Base-by-base conservation (phyloP, 2,113 vertebrate genomes). In the Anoura caudifer region DNA sequence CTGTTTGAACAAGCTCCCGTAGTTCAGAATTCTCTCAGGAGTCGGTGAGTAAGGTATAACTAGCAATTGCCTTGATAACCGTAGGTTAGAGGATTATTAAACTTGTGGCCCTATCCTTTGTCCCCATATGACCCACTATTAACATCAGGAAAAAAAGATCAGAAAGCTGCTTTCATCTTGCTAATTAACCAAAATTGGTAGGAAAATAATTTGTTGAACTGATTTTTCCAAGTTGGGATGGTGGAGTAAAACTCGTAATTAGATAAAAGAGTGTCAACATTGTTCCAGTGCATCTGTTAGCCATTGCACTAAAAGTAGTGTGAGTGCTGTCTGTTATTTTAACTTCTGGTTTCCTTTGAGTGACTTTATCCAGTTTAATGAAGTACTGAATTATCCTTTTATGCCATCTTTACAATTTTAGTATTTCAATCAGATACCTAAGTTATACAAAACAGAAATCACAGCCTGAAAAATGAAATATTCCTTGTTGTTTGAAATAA, bases 401-500 rank as follows among this genome's bases (percentile, higher is more conserved):
- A 36, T 97, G 56, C 86, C 22, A 45, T 77, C 89, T 95, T 95
- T 91, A 86, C 63, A 56, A 38, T 19, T 45, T 90, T 80, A 33
- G 45, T 87, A 72, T 85, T 97, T 91, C 90, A 70, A 73, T 63
- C 26, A 94, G 38, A 83, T 50, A 87, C 24, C 13, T 77, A 54
- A 76, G 31, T 95, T 92, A 83, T 26, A 90, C 7, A 17, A 16
- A 82, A 61, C 7, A 88, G 31, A 80, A 94, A 52, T 92, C 26
- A 88, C 15, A 77, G 12, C 26, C 41, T 33, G 31, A 81, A 92
- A 90, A 59, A 28, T 61, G 19, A 90, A 82, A 82, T 90, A 11
- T 36, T 36, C 19, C 12, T 87, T 75, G 9, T 77, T 91, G 59
- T 87, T 87, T 61, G 65, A 92, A 95, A 95, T 86, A 87, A 96